These are phyloP conservation scores for Chionis minor DNA, from an alignment of 2,113 vertebrate species.

Conservation along the genomic window DNA sequence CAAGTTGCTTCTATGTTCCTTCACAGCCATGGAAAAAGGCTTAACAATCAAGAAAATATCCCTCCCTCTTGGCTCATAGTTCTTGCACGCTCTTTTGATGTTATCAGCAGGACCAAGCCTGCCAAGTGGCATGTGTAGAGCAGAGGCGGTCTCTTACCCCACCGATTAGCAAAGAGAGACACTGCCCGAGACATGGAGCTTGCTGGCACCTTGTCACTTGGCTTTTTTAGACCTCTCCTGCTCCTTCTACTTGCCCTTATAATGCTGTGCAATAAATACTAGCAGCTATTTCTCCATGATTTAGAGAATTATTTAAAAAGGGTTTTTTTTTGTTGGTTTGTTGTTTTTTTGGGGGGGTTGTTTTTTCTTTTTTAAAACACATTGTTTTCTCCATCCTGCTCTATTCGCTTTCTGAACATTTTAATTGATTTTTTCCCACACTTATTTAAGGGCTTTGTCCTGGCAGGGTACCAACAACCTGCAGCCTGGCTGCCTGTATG, in stretches of 20 bases:
- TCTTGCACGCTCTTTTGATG: not conserved
- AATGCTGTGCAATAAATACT: not conserved
- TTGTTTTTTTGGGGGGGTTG: not conserved
- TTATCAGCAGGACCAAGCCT: not conserved
- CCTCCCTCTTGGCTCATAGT: not conserved
- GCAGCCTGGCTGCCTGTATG: not conserved
- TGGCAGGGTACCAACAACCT: not conserved
- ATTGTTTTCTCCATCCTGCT: not conserved
- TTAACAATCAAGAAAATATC: not conserved
- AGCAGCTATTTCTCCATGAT: not conserved
- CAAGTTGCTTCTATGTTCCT: not conserved
- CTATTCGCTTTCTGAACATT: not conserved
- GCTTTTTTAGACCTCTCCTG: not conserved
- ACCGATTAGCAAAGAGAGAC: not conserved
- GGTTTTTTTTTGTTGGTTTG: no score
- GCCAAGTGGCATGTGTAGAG: not conserved
- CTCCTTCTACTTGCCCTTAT: not conserved
- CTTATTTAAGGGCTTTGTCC: not conserved
- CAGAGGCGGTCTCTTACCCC: not conserved
- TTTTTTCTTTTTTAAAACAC: not conserved
- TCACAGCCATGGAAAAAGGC: not conserved
- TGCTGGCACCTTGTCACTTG: not conserved
- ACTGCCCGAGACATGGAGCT: not conserved
- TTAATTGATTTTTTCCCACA: not conserved
- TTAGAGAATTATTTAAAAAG: not conserved